Conservation (phyloP, 2,797 vertebrate species). For the Myotis planiceps region DNA sequence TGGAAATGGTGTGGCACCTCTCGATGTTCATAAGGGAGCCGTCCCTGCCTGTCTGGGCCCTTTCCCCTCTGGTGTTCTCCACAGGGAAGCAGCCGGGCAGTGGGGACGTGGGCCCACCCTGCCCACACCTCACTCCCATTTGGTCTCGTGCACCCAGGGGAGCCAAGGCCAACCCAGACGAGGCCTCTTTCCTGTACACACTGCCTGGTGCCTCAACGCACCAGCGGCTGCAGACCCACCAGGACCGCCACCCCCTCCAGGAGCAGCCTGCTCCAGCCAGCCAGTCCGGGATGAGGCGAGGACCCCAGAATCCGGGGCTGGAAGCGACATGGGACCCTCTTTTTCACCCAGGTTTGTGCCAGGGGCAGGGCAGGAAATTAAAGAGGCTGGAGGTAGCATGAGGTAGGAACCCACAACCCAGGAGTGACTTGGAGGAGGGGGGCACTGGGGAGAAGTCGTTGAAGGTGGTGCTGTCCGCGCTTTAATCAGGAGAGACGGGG, state of each 20-base stretch:
- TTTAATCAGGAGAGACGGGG: neutral
- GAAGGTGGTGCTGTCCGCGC: neutral
- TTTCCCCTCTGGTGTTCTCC: neutral
- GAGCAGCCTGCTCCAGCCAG: conserved; percentile 79
- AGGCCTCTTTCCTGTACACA: conserved; percentile 85
- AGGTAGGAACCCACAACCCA: neutral
- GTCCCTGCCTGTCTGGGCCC: neutral
- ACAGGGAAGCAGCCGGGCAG: neutral
- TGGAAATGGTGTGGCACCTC: neutral
- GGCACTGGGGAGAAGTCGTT: too few species aligned
- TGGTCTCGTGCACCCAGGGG: conserved; percentile 68
- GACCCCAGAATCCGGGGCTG: conserved; percentile 65
- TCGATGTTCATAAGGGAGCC: neutral
- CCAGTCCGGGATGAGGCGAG: conserved; percentile 79
- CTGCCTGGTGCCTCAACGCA: conserved; percentile 88
- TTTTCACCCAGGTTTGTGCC: conserved; percentile 85
- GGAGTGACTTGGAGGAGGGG: neutral
- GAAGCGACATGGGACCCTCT: conserved; percentile 79
- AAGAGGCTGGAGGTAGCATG: neutral
- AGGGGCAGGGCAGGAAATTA: neutral
- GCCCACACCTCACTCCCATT: neutral
- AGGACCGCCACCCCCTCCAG: conserved; percentile 81
- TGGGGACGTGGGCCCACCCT: neutral
- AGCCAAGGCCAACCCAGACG: conserved; percentile 83
- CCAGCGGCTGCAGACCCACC: conserved; percentile 87